These are phyloP conservation scores for Tarsius wallacei DNA, from an alignment of 2,797 vertebrate genomes.

Conservation along the genomic window DNA sequence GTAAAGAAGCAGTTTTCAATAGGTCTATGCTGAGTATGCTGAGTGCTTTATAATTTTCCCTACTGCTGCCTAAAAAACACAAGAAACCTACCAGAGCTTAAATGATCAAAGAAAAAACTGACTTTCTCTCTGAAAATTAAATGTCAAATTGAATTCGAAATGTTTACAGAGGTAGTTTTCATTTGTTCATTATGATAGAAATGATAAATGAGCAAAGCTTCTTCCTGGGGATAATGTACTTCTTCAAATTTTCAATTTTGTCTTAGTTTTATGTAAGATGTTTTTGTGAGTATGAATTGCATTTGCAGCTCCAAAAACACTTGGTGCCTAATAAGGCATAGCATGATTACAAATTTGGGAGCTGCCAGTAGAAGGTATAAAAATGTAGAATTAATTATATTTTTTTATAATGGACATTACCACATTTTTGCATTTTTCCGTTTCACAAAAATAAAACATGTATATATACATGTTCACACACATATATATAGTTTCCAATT, in stretches of 20 bases:
- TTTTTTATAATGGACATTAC: constrained; percentile 37
- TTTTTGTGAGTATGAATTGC: neutral
- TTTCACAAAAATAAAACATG: neutral
- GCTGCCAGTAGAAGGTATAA: constrained; percentile 20
- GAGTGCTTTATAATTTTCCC: constrained; percentile 71
- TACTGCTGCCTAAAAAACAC: constrained; percentile 12
- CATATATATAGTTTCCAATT: neutral
- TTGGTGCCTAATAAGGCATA: constrained; percentile 59
- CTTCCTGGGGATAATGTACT: neutral
- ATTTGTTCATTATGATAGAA: constrained; percentile 42
- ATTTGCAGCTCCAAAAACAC: constrained; percentile 15
- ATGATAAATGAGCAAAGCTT: constrained; percentile 41
- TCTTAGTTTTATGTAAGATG: neutral
- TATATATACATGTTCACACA: neutral
- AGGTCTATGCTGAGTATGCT: neutral
- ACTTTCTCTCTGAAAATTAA: constrained; percentile 44
- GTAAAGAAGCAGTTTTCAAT: constrained; percentile 47
- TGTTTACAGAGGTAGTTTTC: constrained; percentile 16
- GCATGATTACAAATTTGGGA: constrained; percentile 43
- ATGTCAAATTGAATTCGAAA: constrained; percentile 29
- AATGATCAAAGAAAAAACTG: neutral
- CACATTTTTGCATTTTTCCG: neutral
- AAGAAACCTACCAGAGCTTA: neutral
- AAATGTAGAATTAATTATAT: constrained; percentile 43
- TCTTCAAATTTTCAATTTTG: constrained; percentile 50